Conservation (phyloP, 2,797 vertebrate genomes). For the Enteromius radiatus region DNA sequence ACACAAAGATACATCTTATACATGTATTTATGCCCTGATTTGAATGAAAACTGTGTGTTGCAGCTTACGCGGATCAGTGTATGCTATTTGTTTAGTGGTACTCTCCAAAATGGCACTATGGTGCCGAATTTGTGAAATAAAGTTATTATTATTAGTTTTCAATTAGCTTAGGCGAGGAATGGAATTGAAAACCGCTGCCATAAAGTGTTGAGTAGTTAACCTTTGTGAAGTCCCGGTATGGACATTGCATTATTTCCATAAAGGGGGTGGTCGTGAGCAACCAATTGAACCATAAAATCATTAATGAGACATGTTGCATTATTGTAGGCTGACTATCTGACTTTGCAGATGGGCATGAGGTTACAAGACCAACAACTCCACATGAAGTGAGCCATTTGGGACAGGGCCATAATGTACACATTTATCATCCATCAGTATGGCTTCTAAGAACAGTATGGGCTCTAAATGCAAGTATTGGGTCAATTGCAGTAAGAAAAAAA, state of each 20-base stretch:
- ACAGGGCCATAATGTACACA: conserved; percentile 1
- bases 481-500: not conserved
- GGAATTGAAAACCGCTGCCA: not conserved
- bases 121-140: too few species aligned
- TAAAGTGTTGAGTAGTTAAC: not conserved
- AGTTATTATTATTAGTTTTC: too few species aligned
- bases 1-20: too few species aligned
- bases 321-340: too few species aligned
- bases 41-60: too few species aligned
- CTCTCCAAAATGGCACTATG: too few species aligned
- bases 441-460: not conserved
- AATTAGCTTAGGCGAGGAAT: too few species aligned
- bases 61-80: too few species aligned
- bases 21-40: too few species aligned
- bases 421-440: not conserved
- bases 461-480: not conserved
- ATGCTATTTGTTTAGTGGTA: too few species aligned
- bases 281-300: not conserved
- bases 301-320: not conserved
- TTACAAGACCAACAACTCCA: not conserved
- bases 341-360: not conserved
- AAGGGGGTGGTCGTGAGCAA: not conserved
- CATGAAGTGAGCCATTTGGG: not conserved
- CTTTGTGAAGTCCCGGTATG: not conserved
- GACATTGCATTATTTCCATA: not conserved